phyloP scores from a whole-genome alignment of 1,140 invertebrate species.

The Thaumetopoea pityocampa region DNA sequence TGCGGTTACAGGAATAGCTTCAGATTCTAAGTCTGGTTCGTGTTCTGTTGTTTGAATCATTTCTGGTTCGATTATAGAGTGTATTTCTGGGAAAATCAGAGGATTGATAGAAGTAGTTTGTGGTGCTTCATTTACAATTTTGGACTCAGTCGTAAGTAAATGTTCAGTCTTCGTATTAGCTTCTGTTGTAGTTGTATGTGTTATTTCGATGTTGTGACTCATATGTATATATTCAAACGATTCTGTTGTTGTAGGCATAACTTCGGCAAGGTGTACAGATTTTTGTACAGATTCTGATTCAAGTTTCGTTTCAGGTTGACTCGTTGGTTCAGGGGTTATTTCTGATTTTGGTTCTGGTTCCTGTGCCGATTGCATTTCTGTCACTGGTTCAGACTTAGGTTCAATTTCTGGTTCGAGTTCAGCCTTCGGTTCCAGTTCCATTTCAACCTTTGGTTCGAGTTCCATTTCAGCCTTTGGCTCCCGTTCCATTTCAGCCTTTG shows the following conservation, averaged over 20 bases:
- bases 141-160: too few species aligned
- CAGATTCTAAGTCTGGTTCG: too few species aligned
- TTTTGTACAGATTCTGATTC: slow-evolving; percentile 15
- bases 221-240: background rate
- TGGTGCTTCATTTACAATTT: too few species aligned
- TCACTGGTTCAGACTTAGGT: slow-evolving; percentile 26
- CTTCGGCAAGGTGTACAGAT: too few species aligned
- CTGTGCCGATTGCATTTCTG: slow-evolving; percentile 21
- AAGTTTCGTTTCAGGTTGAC: slow-evolving; percentile 19
- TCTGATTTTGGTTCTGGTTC: slow-evolving; percentile 28
- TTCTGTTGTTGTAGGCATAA: slow-evolving; percentile 1
- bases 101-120: too few species aligned
- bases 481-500: slow-evolving; percentile 23
- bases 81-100: too few species aligned
- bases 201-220: slow-evolving; percentile 1
- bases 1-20: slow-evolving; percentile 18
- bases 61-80: too few species aligned
- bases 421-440: slow-evolving; percentile 29
- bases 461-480: slow-evolving; percentile 24
- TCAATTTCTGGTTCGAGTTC: slow-evolving; percentile 31
- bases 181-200: slow-evolving; percentile 24
- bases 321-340: slow-evolving; percentile 29
- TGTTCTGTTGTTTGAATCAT: too few species aligned
- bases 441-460: slow-evolving; percentile 29
- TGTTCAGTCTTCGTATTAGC: too few species aligned